Percentiles rank a stretch among this genome's conserved stretches.
phyloP scores from a whole-genome alignment of 1,140 invertebrate species.

The Neelides sp. region DNA sequence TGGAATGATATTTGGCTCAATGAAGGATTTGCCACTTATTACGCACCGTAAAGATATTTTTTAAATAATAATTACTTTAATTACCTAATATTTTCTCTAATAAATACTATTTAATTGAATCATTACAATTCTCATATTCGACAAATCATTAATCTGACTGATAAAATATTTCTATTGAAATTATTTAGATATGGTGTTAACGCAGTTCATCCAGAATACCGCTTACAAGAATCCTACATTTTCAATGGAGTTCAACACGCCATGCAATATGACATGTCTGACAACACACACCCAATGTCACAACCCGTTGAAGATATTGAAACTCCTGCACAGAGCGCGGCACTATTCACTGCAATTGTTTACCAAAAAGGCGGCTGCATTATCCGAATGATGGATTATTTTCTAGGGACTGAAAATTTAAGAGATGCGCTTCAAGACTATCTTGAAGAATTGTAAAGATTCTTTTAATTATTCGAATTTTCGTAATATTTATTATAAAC shows the following conservation, averaged over 20 bases:
- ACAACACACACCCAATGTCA: constrained; percentile 43
- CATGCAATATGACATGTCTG: constrained; percentile 34
- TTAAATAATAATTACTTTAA: no score
- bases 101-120: no score
- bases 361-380: constrained; percentile 63
- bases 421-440: constrained; percentile 37
- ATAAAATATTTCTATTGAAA: no score
- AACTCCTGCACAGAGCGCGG: constrained; percentile 58
- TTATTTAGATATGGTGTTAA: constrained; percentile 4
- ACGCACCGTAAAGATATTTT: no score
- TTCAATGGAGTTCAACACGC: constrained; percentile 15
- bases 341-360: constrained; percentile 72
- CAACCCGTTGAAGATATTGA: constrained; percentile 45
- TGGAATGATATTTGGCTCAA: constrained; percentile 44
- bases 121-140: no score
- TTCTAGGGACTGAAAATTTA: constrained; percentile 42
- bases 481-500: no score
- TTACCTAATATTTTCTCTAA: no score
- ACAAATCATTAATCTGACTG: no score
- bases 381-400: constrained; percentile 47
- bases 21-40: constrained; percentile 55
- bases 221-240: constrained; percentile 1
- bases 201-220: not conserved
- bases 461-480: not conserved
- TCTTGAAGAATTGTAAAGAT: constrained; percentile 25